Conservation (phyloP, 2,797 vertebrate genomes). For the Pangasius djambal region DNA sequence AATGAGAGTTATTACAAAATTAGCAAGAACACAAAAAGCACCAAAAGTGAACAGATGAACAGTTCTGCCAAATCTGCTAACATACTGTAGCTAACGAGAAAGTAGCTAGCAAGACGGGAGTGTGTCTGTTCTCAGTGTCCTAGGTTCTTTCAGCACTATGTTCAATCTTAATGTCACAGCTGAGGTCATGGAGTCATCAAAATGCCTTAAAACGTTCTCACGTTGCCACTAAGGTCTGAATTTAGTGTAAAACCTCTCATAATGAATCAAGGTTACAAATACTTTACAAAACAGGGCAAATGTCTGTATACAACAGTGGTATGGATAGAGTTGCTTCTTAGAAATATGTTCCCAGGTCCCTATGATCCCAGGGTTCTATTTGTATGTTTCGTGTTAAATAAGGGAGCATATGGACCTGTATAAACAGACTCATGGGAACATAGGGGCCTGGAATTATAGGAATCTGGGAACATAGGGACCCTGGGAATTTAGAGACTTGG, state of each 20-base stretch:
- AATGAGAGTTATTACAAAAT: constrained; percentile 21
- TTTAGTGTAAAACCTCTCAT: background rate
- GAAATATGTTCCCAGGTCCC: background rate
- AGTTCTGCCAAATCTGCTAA: background rate
- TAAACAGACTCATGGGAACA: background rate
- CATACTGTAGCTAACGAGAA: background rate
- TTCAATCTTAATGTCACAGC: background rate
- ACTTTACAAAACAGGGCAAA: background rate
- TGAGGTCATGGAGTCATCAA: background rate
- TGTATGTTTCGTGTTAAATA: background rate
- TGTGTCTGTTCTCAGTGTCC: background rate
- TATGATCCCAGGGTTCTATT: background rate
- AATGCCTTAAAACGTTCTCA: background rate
- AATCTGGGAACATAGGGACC: background rate
- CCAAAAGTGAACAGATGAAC: background rate
- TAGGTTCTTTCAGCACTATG: background rate
- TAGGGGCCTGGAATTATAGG: background rate
- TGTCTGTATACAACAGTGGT: background rate
- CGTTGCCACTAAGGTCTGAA: background rate
- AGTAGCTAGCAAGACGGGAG: background rate
- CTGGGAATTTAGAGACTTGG: background rate
- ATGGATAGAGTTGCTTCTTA: background rate
- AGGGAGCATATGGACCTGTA: background rate
- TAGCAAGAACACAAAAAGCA: background rate
- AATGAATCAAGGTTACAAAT: background rate